Percentiles rank a stretch among this genome's conserved stretches.
Evolutionary conservation across 2,797 vertebrate genomes (phyloP).

Genomic region (Leuciscus waleckii): DNA sequence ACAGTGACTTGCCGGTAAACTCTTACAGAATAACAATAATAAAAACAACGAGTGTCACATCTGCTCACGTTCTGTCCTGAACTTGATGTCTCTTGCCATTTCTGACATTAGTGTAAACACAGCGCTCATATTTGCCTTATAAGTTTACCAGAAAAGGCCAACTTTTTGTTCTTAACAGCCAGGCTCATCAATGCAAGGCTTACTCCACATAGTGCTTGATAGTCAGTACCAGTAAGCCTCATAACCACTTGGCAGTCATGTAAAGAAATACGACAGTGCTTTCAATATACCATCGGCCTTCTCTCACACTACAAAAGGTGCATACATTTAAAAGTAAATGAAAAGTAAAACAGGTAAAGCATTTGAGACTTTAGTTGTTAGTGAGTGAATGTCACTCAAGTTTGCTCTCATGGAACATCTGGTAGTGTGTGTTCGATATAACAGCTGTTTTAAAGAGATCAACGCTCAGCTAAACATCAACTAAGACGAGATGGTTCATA

Average conservation of each 20-base stretch:
- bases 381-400: conserved; percentile 85
- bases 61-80: neutral
- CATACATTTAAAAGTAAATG: conserved; percentile 6
- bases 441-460: conserved; percentile 66
- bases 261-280: conserved; percentile 46
- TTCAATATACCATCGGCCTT: conserved; percentile 30
- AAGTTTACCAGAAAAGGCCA: conserved; percentile 22
- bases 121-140: conserved; percentile 11
- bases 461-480: conserved; percentile 33
- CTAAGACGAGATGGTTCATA: conserved; percentile 23
- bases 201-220: conserved; percentile 47
- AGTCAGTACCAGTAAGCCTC: conserved; percentile 61
- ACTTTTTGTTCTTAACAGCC: conserved; percentile 5
- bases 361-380: conserved; percentile 22
- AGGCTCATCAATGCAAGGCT: conserved; percentile 22
- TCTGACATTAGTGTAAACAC: conserved; percentile 42
- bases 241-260: conserved; percentile 51
- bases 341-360: conserved; percentile 50
- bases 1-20: neutral
- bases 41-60: neutral
- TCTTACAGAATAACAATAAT: neutral
- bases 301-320: conserved; percentile 43
- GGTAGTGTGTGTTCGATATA: conserved; percentile 70
- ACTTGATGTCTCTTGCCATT: neutral
- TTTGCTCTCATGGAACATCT: conserved; percentile 79